Evolutionary conservation across 1,140 invertebrate genomes (phyloP).

Genomic region (Linepithema humile): DNA sequence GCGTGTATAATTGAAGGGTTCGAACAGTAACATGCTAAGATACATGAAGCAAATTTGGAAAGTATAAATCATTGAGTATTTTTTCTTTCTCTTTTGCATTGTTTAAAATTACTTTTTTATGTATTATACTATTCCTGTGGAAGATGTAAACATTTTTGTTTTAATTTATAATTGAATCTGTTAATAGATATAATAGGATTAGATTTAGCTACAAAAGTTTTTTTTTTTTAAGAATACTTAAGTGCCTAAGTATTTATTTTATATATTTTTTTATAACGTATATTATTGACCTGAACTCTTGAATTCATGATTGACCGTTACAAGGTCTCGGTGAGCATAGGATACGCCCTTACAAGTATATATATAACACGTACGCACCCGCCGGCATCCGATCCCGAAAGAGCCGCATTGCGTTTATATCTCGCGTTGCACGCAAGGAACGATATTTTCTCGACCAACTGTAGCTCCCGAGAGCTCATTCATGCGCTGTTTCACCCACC

Average conservation of each 20-base stretch:
- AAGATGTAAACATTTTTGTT: not conserved
- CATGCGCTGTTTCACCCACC: constrained; percentile 66
- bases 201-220: not conserved
- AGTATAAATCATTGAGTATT: constrained; percentile 17
- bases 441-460: constrained; percentile 74
- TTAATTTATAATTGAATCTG: not conserved
- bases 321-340: constrained; percentile 65
- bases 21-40: constrained; percentile 16
- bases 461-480: constrained; percentile 73
- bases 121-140: not conserved
- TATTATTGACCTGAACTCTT: constrained; percentile 36
- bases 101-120: not conserved
- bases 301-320: constrained; percentile 71
- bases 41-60: constrained; percentile 22
- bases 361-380: constrained; percentile 64
- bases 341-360: constrained; percentile 66
- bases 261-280: not conserved
- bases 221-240: not conserved
- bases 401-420: constrained; percentile 37
- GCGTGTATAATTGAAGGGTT: constrained; percentile 29
- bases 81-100: not conserved
- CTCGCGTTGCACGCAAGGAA: constrained; percentile 63
- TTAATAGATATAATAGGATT: not conserved
- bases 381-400: constrained; percentile 60
- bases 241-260: not conserved